Percentiles rank a stretch among this genome's conserved stretches.
These are phyloP conservation scores for Meliscaeva auricollis DNA, from an alignment of 2,888 invertebrate genomes.

Conservation along the genomic window DNA sequence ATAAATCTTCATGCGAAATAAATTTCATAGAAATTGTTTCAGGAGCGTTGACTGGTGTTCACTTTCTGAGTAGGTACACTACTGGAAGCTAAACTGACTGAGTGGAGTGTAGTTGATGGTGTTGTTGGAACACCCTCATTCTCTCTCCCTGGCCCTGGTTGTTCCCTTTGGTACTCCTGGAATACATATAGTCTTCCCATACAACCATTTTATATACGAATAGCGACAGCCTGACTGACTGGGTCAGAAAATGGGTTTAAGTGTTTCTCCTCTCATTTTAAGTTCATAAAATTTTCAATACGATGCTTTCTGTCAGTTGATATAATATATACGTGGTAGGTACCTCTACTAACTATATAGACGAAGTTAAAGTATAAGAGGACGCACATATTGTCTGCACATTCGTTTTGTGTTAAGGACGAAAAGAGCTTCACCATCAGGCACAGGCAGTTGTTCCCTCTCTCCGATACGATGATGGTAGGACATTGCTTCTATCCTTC, in stretches of 20 bases:
- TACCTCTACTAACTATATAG: background rate
- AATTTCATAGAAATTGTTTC: slow-evolving; percentile 84
- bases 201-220: background rate
- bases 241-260: slow-evolving; percentile 73
- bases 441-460: background rate
- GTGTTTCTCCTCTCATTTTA: slow-evolving; percentile 66
- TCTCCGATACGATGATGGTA: slow-evolving; percentile 8
- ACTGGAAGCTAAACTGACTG: background rate
- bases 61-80: slow-evolving; percentile 2
- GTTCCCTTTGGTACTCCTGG: background rate
- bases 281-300: slow-evolving; percentile 67
- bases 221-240: slow-evolving; percentile 60
- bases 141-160: background rate
- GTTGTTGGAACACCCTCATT: background rate
- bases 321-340: background rate
- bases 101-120: background rate
- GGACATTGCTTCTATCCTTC: slow-evolving; percentile 3
- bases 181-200: background rate
- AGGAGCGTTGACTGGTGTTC: slow-evolving; percentile 76
- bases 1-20: slow-evolving; percentile 85
- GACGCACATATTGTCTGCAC: background rate
- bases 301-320: slow-evolving; percentile 61
- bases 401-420: slow-evolving; percentile 7
- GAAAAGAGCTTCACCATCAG: background rate
- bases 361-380: background rate